phyloP scores from a whole-genome alignment of 2,113 vertebrate species.

The Rhinopomastus cyanomelas region DNA sequence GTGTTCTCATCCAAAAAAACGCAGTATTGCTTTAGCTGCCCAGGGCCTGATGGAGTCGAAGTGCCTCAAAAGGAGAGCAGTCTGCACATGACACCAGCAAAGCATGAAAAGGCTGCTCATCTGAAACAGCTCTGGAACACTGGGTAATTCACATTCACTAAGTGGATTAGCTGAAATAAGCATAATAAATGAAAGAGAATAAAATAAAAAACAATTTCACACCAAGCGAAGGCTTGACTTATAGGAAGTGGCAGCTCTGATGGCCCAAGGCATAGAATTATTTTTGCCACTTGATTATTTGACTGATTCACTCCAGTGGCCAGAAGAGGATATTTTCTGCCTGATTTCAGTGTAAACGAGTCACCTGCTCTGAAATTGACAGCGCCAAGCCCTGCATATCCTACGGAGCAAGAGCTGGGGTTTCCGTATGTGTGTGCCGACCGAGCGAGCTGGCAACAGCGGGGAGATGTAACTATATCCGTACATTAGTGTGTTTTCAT shows the following conservation, averaged over 20 bases:
- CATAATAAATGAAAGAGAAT: conserved; percentile 85
- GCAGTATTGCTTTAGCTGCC: neutral
- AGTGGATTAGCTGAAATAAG: conserved; percentile 79
- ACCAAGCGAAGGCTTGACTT: conserved; percentile 82
- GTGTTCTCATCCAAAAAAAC: neutral
- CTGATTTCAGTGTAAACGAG: conserved; percentile 82
- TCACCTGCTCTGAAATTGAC: conserved; percentile 75
- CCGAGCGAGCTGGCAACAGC: neutral
- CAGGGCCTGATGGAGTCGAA: neutral
- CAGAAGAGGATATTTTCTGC: conserved; percentile 84
- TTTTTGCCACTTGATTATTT: conserved; percentile 85
- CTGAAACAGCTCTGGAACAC: conserved; percentile 59
- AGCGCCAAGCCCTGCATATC: conserved; percentile 43
- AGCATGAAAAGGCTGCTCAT: neutral
- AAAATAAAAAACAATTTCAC: conserved; percentile 81
- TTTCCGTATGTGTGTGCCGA: neutral
- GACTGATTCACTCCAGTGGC: conserved; percentile 83
- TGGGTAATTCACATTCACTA: conserved; percentile 57
- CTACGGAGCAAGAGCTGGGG: neutral
- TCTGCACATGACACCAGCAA: conserved; percentile 1
- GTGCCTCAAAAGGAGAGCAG: neutral
- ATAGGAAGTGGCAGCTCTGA: conserved; percentile 83
- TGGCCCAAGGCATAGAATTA: conserved; percentile 78
- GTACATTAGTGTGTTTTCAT: neutral
- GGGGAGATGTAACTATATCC: neutral